These are phyloP conservation scores for Rissa tridactyla DNA, from an alignment of 2,113 vertebrate species.

Conservation along the genomic window DNA sequence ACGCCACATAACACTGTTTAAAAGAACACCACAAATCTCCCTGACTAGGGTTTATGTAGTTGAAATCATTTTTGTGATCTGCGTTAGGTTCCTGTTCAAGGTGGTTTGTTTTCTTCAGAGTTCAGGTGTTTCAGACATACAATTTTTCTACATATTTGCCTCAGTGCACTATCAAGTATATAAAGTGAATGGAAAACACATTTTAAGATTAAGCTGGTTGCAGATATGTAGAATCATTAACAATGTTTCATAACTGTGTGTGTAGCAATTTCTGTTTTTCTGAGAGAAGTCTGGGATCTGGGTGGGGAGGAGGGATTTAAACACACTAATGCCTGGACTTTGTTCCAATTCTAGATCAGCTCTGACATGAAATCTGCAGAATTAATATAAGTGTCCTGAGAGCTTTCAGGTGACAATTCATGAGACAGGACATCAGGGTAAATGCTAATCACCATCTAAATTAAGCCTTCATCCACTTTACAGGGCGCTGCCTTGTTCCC, in stretches of 20 bases:
- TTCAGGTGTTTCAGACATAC: neutral
- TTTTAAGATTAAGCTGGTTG: neutral
- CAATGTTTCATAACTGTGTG: neutral
- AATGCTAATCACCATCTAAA: neutral
- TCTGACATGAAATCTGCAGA: neutral
- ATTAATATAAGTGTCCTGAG: neutral
- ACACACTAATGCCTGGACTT: neutral
- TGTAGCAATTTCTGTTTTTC: neutral
- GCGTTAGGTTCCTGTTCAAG: neutral
- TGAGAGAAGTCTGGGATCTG: neutral
- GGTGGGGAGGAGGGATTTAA: neutral
- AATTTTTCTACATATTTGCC: neutral
- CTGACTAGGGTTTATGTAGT: neutral
- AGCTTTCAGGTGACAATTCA: neutral
- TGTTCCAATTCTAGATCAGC: neutral
- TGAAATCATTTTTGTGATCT: neutral
- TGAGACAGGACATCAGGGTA: neutral
- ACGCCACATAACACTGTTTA: neutral
- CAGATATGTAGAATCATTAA: neutral
- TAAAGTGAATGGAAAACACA: neutral
- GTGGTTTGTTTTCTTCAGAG: neutral
- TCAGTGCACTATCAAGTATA: neutral
- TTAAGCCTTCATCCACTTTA: neutral
- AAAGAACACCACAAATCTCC: neutral
- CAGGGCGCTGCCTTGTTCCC: neutral